A percentile compares a stretch with the other conserved stretches of the same genome.
These are phyloP conservation scores for Chlorodrepanis virens DNA, from an alignment of 2,113 vertebrate genomes.

Conservation along the genomic window DNA sequence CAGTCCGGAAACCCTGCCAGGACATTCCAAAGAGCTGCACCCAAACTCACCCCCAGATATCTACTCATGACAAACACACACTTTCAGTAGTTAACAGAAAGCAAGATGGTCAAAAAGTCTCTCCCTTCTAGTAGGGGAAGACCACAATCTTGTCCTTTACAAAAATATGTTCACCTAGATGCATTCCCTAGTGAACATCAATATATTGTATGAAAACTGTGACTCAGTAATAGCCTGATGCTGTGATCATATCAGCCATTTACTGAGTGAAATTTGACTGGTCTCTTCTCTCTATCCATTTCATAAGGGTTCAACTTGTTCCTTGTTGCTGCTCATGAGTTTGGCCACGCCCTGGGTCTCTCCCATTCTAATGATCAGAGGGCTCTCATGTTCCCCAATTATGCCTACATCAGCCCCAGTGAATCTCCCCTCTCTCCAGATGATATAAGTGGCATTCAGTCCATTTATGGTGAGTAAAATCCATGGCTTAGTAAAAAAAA, in stretches of 20 bases:
- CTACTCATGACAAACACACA: neutral
- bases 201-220: neutral
- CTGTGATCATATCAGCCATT: neutral
- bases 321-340: constrained; percentile 93
- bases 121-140: neutral
- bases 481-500: neutral
- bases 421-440: constrained; percentile 82
- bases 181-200: neutral
- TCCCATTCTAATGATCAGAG: constrained; percentile 83
- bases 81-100: neutral
- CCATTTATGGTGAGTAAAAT: constrained; percentile 85
- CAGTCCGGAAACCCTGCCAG: constrained; percentile 7
- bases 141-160: neutral
- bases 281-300: neutral
- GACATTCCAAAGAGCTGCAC: constrained; percentile 41
- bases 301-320: constrained; percentile 85
- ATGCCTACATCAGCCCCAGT: constrained; percentile 73
- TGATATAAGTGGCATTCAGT: constrained; percentile 87
- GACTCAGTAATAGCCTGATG: neutral
- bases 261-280: neutral
- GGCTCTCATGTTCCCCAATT: constrained; percentile 88
- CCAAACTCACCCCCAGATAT: neutral
- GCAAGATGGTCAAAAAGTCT: neutral
- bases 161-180: neutral
- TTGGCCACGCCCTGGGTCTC: constrained; percentile 91